Base-by-base conservation (phyloP, 92 coral and sea anemone species). In the Metridium senile region DNA sequence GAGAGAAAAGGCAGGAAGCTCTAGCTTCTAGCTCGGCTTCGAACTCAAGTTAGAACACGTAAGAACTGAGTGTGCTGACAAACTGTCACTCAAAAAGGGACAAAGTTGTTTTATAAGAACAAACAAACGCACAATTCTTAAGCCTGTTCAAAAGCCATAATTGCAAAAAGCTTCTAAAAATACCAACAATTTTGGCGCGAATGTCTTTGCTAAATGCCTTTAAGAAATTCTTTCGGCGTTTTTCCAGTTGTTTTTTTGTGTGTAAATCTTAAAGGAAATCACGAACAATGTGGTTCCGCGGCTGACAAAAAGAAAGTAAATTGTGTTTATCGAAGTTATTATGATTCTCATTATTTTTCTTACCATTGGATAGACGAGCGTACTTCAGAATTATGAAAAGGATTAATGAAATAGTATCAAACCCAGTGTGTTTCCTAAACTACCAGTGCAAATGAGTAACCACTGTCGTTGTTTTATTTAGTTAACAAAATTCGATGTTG, bases 401-500 rank as follows among this genome's bases (percentile, higher is more conserved):
- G 78, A 78, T 74, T 82, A 87, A 87, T 78, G 88, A 79, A 82
- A 87, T 87, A 83, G 88, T 78, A 87, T 79, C 74, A 34, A 47
- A 30, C 69, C 26, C 72, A 20, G 54, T 74, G 69, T 74, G 88
- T 87, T 28, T 87, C 91, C 91, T 78, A 67, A 83, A 87, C 91
- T 87, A 87, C 91, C 91, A 79, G 27, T 59, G 73, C 62, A 30
- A 81, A 64, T 72, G 61, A 76, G 74, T 65, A 64, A 81, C 64
- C 58, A 65, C 69, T 58, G 74, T 69, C 81, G 84, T 76, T 83
- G 79, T 49, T 33, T 67, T 87, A 83, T 87, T 91, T 88, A 84
- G 84, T 88, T 91, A 88, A 91, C 97, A 91, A 88, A 87, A 88
- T 89, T 78, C 71, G 66, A 74, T 63, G 68, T 76, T 75, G 72